A percentile compares a stretch with the other conserved stretches of the same genome.
These are phyloP conservation scores for Chloroclystis v-ata DNA, from an alignment of 2,888 invertebrate species.

Conservation along the genomic window DNA sequence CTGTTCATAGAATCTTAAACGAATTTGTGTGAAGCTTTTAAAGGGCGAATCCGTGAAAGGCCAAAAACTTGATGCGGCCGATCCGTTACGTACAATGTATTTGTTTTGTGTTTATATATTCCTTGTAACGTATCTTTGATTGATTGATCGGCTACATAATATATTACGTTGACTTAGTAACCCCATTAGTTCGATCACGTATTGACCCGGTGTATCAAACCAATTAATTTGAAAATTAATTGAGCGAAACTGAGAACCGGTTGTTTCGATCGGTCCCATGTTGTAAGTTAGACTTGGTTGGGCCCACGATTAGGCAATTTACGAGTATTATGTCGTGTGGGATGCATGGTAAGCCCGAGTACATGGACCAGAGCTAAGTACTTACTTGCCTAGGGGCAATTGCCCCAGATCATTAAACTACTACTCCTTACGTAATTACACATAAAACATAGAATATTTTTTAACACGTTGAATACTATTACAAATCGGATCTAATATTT, in stretches of 20 bases:
- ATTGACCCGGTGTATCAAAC: slow-evolving; percentile 53
- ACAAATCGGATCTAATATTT: too few species aligned
- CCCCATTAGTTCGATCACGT: slow-evolving; percentile 47
- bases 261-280: slow-evolving; percentile 55
- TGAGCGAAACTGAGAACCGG: slow-evolving; percentile 63
- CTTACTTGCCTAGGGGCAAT: slow-evolving; percentile 8
- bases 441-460: too few species aligned
- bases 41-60: slow-evolving; percentile 1
- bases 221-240: slow-evolving; percentile 70
- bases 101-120: too few species aligned
- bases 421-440: too few species aligned
- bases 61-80: neutral
- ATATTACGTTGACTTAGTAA: slow-evolving; percentile 43
- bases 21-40: slow-evolving; percentile 3
- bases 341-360: slow-evolving; percentile 44
- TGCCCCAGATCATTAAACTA: neutral
- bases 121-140: too few species aligned
- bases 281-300: slow-evolving; percentile 61
- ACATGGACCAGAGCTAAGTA: too few species aligned
- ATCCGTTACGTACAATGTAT: too few species aligned
- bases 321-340: slow-evolving; percentile 46
- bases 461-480: too few species aligned
- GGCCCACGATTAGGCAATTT: slow-evolving; percentile 65
- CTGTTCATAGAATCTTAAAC: slow-evolving; percentile 5
- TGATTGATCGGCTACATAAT: too few species aligned